Evolutionary conservation across 2,113 vertebrate genomes (phyloP), one percentile per base, ranked within the genome.

Genomic region (Oreotrochilus melanogaster): DNA sequence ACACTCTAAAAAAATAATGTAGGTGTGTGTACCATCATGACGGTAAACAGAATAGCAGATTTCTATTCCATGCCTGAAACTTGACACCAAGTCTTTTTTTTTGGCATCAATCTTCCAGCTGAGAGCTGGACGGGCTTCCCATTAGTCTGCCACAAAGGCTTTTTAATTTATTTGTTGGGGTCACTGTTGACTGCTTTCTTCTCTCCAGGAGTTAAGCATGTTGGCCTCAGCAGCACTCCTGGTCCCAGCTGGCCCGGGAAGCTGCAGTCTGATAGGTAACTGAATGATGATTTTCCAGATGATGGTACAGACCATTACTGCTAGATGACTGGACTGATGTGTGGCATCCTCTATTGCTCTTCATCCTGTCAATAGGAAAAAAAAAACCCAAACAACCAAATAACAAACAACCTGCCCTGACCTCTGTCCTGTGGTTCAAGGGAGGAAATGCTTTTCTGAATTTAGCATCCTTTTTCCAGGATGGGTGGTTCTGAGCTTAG

Each of bases 151-250:
- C 64, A 72, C 51, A 92, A 81, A 76, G 53, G 71, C 54, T 78
- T 8, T 53, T 73, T 92, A 89, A 75, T 94, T 74, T 89, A 84
- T 94, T 80, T 58, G 48, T 0, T 0, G 39, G 30, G 31, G 62
- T 95, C 78, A 72, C 54, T 85, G 47, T 43, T 81, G 79, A 53
- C 54, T 91, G 92, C 73, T 79, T 92, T 14, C 47, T 86, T 67
- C 48, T 91, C 73, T 76, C 65, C 50, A 60, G 80, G 70, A 95
- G 56, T 85, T 71, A 86, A 92, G 57, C 48, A 24, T 14, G 3
- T 39, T 67, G 73, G 80, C 60, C 53, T 78, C 74, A 72, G 73
- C 57, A 83, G 42, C 0, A 4, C 37, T 93, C 21, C 64, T 0
- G 13, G 43, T 85, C 65, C 75, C 88, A 88, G 86, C 83, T 94